Conservation (phyloP, 1,140 invertebrate genomes). For the Magallana ariakensis region DNA sequence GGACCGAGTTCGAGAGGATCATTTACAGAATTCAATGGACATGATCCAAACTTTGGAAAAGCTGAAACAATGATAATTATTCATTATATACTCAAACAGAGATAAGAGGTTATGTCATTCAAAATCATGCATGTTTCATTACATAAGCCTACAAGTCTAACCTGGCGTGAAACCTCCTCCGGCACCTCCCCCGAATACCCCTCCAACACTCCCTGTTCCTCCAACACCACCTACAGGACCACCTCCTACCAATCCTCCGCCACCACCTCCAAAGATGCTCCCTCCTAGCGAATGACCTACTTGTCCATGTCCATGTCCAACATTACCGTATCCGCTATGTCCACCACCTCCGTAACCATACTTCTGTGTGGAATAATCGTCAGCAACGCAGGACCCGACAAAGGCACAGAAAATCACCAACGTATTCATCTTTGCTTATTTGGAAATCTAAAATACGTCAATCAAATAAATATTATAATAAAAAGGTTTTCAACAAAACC, state of each 20-base stretch:
- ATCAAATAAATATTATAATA: no score
- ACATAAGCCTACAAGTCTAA: neutral
- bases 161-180: neutral
- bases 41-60: neutral
- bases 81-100: neutral
- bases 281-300: no score
- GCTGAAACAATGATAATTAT: no score
- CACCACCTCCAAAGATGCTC: neutral
- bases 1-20: neutral
- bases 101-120: neutral
- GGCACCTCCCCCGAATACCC: neutral
- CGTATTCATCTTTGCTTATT: neutral
- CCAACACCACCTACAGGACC: neutral
- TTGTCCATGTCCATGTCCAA: neutral
- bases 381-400: neutral
- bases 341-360: neutral
- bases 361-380: neutral
- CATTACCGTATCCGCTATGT: neutral
- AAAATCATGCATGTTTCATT: neutral
- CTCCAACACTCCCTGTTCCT: slow-evolving; percentile 4
- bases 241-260: neutral
- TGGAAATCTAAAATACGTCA: no score
- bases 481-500: no score
- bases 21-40: neutral
- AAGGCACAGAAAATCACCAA: neutral